Evolutionary conservation across 2,888 invertebrate species (phyloP).

Genomic region (Microplitis manilae): DNA sequence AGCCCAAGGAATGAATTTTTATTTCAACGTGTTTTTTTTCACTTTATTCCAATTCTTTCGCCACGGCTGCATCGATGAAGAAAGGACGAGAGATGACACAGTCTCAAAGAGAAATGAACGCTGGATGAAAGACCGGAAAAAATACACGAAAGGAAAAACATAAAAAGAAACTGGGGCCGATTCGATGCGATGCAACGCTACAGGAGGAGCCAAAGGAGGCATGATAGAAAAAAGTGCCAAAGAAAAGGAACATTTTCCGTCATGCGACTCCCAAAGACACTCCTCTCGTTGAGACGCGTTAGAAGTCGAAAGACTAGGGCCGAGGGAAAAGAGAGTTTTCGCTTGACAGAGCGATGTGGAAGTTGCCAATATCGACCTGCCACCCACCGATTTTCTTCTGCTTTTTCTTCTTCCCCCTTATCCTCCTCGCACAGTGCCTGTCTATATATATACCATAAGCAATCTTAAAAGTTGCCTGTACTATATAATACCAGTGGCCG

Average conservation of each 20-base stretch:
- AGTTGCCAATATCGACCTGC: conserved; percentile 54
- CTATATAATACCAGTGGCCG: conserved; percentile 38
- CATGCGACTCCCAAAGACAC: conserved; percentile 43
- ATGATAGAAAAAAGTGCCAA: conserved; percentile 7
- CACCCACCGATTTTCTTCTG: conserved; percentile 53
- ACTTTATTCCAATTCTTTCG: conserved; percentile 1
- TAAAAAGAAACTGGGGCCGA: conserved; percentile 25
- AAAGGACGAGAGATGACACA: conserved; percentile 14
- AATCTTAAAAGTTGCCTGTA: conserved; percentile 53
- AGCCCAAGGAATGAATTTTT: conserved; percentile 35
- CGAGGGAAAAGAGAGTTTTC: conserved; percentile 42
- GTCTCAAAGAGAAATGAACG: conserved; percentile 1
- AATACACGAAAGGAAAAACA: conserved; percentile 30
- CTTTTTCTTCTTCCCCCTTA: neutral
- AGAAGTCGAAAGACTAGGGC: conserved; percentile 21
- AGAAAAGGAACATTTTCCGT: conserved; percentile 42
- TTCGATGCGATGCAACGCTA: conserved; percentile 8
- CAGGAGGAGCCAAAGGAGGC: neutral
- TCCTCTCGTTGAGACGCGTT: conserved; percentile 21
- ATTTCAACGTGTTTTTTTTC: neutral
- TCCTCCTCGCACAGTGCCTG: neutral
- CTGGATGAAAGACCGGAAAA: conserved; percentile 15
- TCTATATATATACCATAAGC: conserved; percentile 49
- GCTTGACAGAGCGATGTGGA: conserved; percentile 45
- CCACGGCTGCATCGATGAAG: conserved; percentile 19